phyloP scores from a whole-genome alignment of 2,113 vertebrate species.

The Pagrus major region DNA sequence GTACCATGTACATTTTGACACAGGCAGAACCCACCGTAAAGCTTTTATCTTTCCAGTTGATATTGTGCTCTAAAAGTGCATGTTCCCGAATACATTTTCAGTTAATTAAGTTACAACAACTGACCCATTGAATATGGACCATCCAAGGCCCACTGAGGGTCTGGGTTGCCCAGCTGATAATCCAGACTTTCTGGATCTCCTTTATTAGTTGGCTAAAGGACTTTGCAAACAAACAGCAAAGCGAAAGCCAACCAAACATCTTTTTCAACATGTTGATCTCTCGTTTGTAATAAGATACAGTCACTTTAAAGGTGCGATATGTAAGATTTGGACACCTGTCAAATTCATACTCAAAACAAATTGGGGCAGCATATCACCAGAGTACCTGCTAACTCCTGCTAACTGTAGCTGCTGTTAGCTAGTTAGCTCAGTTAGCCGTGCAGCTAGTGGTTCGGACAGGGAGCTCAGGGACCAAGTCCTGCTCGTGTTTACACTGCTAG shows the following conservation, averaged over 20 bases:
- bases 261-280: too few relatives aligned
- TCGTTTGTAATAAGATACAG: background rate
- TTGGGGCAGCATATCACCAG: too few relatives aligned
- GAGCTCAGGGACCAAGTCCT: too few relatives aligned
- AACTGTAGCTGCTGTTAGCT: too few relatives aligned
- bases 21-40: background rate
- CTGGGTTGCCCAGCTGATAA: background rate
- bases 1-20: background rate
- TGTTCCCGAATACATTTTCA: background rate
- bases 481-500: too few relatives aligned
- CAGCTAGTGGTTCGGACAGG: too few relatives aligned
- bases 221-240: background rate
- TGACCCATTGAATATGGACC: background rate
- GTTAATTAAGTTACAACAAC: background rate
- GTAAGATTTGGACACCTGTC: too few relatives aligned
- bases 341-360: too few relatives aligned
- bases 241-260: background rate
- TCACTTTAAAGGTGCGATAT: too few relatives aligned
- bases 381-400: too few relatives aligned
- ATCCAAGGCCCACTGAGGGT: background rate
- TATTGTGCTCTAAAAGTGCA: background rate
- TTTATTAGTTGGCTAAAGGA: background rate
- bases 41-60: background rate
- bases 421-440: too few relatives aligned
- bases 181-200: background rate